phyloP scores from a whole-genome alignment of 1,140 invertebrate species.

The Zaprionus ghesquierei region DNA sequence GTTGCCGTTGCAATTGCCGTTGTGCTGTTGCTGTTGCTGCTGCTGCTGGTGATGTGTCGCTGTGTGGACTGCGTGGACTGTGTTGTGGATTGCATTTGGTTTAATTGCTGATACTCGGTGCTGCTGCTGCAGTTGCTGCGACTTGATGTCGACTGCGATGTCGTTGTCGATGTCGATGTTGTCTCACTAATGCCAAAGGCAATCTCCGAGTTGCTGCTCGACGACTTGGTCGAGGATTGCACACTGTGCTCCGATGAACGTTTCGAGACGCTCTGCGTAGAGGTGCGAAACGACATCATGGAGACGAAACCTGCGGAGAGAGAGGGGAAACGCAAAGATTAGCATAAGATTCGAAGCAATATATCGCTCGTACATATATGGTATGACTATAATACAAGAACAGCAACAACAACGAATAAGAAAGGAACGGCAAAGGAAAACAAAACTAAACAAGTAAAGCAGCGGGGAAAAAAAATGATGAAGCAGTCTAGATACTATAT shows the following conservation, averaged over 20 bases:
- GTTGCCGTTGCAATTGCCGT: conserved; percentile 28
- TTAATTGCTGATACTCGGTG: conserved; percentile 51
- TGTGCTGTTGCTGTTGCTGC: conserved; percentile 31
- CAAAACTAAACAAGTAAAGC: not conserved
- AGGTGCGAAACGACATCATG: conserved; percentile 86
- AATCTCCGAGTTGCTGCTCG: conserved; percentile 75
- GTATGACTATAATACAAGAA: conserved; percentile 1
- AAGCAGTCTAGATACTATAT: not conserved
- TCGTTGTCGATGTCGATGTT: conserved; percentile 35
- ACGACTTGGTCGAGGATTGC: conserved; percentile 80
- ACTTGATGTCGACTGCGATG: not conserved
- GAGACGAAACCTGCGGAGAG: conserved; percentile 86
- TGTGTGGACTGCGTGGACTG: conserved; percentile 15
- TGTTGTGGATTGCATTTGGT: conserved; percentile 37
- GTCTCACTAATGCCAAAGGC: conserved; percentile 57
- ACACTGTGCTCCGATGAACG: conserved; percentile 85
- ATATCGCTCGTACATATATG: not conserved
- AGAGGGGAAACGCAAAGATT: not conserved
- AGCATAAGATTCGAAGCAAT: not conserved
- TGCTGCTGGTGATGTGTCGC: conserved; percentile 35
- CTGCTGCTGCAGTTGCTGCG: conserved; percentile 36
- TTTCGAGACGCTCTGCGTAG: conserved; percentile 85
- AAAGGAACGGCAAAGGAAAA: not conserved
- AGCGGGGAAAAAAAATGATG: not conserved
- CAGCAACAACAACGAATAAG: not conserved